phyloP scores from a whole-genome alignment of 2,113 vertebrate species.

The Tautogolabrus adspersus region DNA sequence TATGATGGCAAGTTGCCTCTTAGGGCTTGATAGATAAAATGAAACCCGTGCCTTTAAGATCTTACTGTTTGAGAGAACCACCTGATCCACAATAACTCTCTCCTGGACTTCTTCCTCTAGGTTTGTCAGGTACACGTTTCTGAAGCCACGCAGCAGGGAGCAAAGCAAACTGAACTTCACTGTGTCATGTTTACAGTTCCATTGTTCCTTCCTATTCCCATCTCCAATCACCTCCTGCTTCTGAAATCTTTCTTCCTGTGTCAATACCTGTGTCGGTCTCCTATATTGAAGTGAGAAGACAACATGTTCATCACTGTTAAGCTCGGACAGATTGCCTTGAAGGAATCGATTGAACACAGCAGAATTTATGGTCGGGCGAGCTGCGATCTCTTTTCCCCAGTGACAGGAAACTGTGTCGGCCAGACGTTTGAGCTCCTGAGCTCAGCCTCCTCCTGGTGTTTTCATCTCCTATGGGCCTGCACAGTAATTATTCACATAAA shows the following conservation, averaged over 20 bases:
- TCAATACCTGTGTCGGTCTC: slow-evolving; percentile 19
- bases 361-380: slow-evolving; percentile 34
- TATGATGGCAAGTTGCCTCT: no score
- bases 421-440: slow-evolving; percentile 8
- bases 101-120: no score
- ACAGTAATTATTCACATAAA: slow-evolving; percentile 17
- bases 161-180: background rate
- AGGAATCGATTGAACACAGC: slow-evolving; percentile 41
- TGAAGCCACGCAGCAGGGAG: background rate
- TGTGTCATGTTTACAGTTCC: slow-evolving; percentile 5
- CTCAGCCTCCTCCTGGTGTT: background rate
- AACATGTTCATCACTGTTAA: slow-evolving; percentile 43
- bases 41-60: no score
- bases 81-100: no score
- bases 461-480: background rate
- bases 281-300: slow-evolving; percentile 21
- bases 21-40: no score
- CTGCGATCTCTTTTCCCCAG: slow-evolving; percentile 21
- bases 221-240: slow-evolving; percentile 1
- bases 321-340: slow-evolving; percentile 27
- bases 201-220: slow-evolving; percentile 26
- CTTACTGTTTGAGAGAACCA: no score
- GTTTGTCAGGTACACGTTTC: background rate
- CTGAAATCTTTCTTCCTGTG: slow-evolving; percentile 16
- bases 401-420: background rate